Base-by-base conservation (phyloP, 1,140 invertebrate genomes). In the Nymphalis io region DNA sequence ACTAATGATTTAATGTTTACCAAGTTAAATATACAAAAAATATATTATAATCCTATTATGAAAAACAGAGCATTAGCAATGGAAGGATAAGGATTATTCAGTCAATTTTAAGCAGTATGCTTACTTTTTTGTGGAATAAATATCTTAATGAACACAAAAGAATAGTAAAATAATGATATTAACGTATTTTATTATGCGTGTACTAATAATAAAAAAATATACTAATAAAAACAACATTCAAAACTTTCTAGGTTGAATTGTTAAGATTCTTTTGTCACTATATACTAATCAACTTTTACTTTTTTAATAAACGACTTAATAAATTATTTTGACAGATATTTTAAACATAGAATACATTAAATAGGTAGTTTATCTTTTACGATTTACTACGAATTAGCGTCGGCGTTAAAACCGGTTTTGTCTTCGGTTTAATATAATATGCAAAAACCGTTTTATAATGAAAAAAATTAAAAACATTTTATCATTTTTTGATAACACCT, bases 231-330 rank as follows among this genome's bases (percentile, higher is more conserved):
- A 48, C 13, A 48, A 48, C 46, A 48, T 48, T 27, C 20, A 57
- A 68, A 58, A 57, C 18, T 60, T 44, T 62, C 59, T 63, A 11
- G 40, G 33, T 58, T 33, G 33, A 33, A 38, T 33, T 33, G 12
- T 63, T 68, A n/a, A 40, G 1, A 58, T 42, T n/a, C 48, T 57
- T 69, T 68, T 68, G n/a, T 46, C 48, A 51, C 48, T 65, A 57
- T 60, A 46, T 23, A 69, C 48, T 65, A 66, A 71, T 61, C 63
- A 71, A 71, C 69, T 71, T 71, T 66, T 66, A 71, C 69, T 71
- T 65, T 71, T 64, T 55, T 33, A 51, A 70, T 59, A 62, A 20
- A 65, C 57, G 58, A 60, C 69, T 53, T 55, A 18, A 71, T 71
- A 71, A 65, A 60, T 71, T 60, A 65, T 46, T 53, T 53, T 60